phyloP scores from a whole-genome alignment of 2,888 invertebrate species.

The Strigamia crassipes region DNA sequence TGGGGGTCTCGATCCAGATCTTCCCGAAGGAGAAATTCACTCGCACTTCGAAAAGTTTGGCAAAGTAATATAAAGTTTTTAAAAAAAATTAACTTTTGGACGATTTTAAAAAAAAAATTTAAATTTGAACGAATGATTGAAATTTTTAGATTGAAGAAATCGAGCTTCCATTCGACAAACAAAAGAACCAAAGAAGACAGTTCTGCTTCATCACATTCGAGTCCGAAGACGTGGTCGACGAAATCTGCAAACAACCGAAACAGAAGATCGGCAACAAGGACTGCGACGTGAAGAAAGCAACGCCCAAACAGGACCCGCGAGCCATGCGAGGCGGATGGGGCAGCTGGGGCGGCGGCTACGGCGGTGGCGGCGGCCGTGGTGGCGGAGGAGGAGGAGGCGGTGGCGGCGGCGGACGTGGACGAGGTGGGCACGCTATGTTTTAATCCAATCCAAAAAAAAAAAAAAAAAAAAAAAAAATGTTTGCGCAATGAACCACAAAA shows the following conservation, averaged over 20 bases:
- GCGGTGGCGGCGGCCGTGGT: slow-evolving; percentile 51
- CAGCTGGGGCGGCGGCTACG: slow-evolving; percentile 66
- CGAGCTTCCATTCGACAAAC: slow-evolving; percentile 96
- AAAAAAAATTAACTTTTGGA: too few species aligned
- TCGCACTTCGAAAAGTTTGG: slow-evolving; percentile 91
- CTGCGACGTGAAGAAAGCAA: slow-evolving; percentile 94
- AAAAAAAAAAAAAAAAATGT: background rate
- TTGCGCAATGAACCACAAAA: background rate
- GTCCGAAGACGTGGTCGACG: slow-evolving; percentile 90
- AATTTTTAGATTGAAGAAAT: slow-evolving; percentile 77
- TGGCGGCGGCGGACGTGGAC: slow-evolving; percentile 47
- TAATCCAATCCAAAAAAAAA: background rate
- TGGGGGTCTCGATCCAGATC: slow-evolving; percentile 89
- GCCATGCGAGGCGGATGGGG: slow-evolving; percentile 62
- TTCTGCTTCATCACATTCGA: slow-evolving; percentile 98
- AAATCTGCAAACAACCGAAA: slow-evolving; percentile 86
- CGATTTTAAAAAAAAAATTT: slow-evolving; percentile 41
- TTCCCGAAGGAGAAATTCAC: slow-evolving; percentile 92
- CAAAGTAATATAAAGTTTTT: slow-evolving; percentile 69
- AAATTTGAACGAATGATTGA: background rate
- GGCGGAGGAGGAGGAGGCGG: slow-evolving; percentile 55
- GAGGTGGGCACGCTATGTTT: slow-evolving; percentile 11
- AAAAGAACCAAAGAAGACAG: slow-evolving; percentile 93
- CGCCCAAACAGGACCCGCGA: slow-evolving; percentile 76
- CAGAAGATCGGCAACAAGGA: slow-evolving; percentile 92